Percentiles rank a stretch among this genome's conserved stretches.
Conservation (phyloP, 2,113 vertebrate species). For the Hucho hucho region DNA sequence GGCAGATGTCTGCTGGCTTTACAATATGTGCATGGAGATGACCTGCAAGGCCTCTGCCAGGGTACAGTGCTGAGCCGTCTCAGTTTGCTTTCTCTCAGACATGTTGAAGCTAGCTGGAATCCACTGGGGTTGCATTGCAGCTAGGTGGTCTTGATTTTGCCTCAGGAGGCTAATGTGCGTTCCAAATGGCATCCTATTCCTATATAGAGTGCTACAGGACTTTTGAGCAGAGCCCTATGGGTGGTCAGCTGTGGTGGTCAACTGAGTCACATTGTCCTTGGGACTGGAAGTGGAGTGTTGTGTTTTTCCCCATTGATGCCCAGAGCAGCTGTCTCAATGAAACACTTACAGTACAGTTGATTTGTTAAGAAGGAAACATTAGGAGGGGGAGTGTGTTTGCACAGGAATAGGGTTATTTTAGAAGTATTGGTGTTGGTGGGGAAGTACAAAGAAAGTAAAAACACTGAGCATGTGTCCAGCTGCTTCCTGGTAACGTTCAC, state of each 20-base stretch:
- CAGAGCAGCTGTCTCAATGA: conserved; percentile 54
- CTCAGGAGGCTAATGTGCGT: conserved; percentile 42
- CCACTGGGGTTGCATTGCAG: conserved; percentile 32
- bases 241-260: conserved; percentile 9
- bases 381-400: conserved; percentile 69
- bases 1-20: conserved; percentile 31
- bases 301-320: conserved; percentile 29
- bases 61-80: conserved; percentile 38
- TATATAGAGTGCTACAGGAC: no score
- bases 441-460: conserved; percentile 64
- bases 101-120: conserved; percentile 56
- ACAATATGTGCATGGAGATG: conserved; percentile 40
- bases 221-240: no score
- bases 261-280: conserved; percentile 51
- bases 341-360: conserved; percentile 46
- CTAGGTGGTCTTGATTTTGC: conserved; percentile 63
- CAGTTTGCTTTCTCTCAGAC: conserved; percentile 43
- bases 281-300: conserved; percentile 28
- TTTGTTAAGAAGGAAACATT: conserved; percentile 69
- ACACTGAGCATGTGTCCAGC: conserved; percentile 63
- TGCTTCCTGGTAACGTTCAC: conserved; percentile 69
- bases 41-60: conserved; percentile 42
- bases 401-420: conserved; percentile 69
- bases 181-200: no score
- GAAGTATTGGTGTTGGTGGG: conserved; percentile 50